Evolutionary conservation across 1,140 invertebrate species (phyloP).

Genomic region (Carcinoscorpius rotundicauda): DNA sequence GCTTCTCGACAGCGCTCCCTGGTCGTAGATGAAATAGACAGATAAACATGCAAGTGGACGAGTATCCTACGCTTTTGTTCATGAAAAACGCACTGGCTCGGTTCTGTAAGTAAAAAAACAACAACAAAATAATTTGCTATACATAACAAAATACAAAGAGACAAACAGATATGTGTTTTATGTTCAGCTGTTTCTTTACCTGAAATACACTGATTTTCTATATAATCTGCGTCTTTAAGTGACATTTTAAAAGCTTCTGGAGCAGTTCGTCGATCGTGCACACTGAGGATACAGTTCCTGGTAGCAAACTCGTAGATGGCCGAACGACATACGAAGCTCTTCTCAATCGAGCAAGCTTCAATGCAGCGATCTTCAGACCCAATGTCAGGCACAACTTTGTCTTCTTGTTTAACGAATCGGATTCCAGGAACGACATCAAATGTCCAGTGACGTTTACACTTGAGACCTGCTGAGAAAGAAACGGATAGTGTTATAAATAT

Average conservation of each 20-base stretch:
- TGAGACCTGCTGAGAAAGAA: too few species aligned
- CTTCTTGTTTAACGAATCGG: conserved; percentile 16
- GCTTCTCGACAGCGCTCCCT: conserved; percentile 5
- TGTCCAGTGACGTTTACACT: conserved; percentile 15
- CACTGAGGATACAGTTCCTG: conserved; percentile 32
- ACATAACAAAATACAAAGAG: neutral
- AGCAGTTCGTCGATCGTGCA: conserved; percentile 30
- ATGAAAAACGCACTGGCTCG: conserved; percentile 8
- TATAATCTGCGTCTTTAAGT: conserved; percentile 32
- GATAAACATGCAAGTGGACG: conserved; percentile 9
- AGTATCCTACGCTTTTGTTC: conserved; percentile 4
- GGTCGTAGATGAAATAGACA: conserved; percentile 5
- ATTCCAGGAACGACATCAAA: conserved; percentile 18
- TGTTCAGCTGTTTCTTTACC: conserved; percentile 20
- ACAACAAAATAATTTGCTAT: neutral
- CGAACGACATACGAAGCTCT: conserved; percentile 30
- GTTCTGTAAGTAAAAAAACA: conserved; percentile 8
- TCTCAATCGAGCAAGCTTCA: conserved; percentile 14
- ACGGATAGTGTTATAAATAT: too few species aligned
- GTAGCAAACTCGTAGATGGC: conserved; percentile 34
- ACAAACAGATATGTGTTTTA: neutral
- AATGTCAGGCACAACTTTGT: conserved; percentile 11
- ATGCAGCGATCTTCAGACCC: conserved; percentile 15
- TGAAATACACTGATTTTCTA: conserved; percentile 37
- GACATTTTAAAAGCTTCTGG: conserved; percentile 32